Evolutionary conservation across 1,140 invertebrate genomes (phyloP).

Genomic region (Colletes gigas): DNA sequence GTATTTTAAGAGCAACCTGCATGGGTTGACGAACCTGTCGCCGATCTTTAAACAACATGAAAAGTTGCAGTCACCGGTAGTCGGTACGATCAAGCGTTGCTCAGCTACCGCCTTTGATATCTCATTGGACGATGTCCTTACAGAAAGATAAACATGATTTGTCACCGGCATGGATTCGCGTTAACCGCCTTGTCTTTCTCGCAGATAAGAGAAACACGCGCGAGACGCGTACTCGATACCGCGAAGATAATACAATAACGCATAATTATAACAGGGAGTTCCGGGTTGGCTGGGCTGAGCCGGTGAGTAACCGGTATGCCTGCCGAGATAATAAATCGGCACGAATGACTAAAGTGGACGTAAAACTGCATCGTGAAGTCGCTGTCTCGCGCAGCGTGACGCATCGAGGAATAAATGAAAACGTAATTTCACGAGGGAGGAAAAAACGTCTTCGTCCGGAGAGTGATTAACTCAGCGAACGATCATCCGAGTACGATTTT

Average conservation of each 20-base stretch:
- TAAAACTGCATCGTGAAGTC: background rate
- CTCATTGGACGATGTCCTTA: slow-evolving; percentile 4
- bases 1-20: too few species aligned
- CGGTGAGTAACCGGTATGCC: slow-evolving; percentile 42
- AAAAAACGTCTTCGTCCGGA: slow-evolving; percentile 31
- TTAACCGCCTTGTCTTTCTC: slow-evolving; percentile 11
- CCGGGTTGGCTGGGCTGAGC: slow-evolving; percentile 43
- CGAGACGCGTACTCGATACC: background rate
- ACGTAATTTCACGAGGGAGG: slow-evolving; percentile 17
- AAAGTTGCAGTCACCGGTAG: background rate
- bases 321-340: slow-evolving; percentile 52
- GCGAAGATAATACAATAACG: slow-evolving; percentile 38
- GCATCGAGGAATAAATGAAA: slow-evolving; percentile 46
- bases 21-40: background rate
- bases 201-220: slow-evolving; percentile 27
- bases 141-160: slow-evolving; percentile 44
- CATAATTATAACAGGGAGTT: slow-evolving; percentile 60
- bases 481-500: background rate
- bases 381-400: slow-evolving; percentile 18
- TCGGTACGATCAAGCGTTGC: background rate
- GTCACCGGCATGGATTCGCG: background rate
- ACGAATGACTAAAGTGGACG: slow-evolving; percentile 5
- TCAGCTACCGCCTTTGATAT: slow-evolving; percentile 2
- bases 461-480: slow-evolving; percentile 3
- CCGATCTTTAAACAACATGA: background rate